Evolutionary conservation across 1,140 invertebrate species (phyloP).

Genomic region (Lepidurus arcticus): DNA sequence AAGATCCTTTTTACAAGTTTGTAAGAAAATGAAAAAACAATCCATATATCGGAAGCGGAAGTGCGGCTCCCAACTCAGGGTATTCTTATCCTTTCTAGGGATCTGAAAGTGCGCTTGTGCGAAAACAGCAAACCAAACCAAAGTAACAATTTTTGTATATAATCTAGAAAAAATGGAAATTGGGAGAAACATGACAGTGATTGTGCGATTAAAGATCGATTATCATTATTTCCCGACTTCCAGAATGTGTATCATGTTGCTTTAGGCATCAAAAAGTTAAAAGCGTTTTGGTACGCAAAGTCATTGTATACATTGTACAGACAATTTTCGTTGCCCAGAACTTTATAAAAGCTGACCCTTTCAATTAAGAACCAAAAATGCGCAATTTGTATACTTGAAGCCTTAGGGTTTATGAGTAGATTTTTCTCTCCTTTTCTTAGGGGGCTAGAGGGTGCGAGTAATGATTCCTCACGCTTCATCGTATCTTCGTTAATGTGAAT

Average conservation of each 20-base stretch:
- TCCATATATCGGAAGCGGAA: neutral
- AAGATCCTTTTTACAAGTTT: neutral
- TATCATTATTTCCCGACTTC: neutral
- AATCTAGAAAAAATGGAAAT: neutral
- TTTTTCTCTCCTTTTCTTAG: neutral
- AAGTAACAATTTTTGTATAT: constrained; percentile 8
- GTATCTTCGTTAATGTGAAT: neutral
- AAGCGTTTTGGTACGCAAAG: constrained; percentile 7
- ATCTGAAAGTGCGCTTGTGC: constrained; percentile 1
- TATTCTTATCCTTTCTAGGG: neutral
- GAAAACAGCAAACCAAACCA: constrained; percentile 2
- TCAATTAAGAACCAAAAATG: neutral
- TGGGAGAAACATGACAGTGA: neutral
- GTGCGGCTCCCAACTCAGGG: constrained; percentile 13
- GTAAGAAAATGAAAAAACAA: neutral
- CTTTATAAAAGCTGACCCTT: constrained; percentile 15
- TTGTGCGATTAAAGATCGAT: neutral
- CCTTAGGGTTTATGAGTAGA: neutral
- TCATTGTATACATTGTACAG: constrained; percentile 19
- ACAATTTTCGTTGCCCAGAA: constrained; percentile 21
- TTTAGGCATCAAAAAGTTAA: constrained; percentile 7
- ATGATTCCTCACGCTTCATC: neutral
- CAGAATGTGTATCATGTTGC: neutral
- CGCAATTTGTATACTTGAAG: neutral
- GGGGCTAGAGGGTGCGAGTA: neutral